Conservation (phyloP, 1,140 invertebrate species). For the Chionoecetes opilio region DNA sequence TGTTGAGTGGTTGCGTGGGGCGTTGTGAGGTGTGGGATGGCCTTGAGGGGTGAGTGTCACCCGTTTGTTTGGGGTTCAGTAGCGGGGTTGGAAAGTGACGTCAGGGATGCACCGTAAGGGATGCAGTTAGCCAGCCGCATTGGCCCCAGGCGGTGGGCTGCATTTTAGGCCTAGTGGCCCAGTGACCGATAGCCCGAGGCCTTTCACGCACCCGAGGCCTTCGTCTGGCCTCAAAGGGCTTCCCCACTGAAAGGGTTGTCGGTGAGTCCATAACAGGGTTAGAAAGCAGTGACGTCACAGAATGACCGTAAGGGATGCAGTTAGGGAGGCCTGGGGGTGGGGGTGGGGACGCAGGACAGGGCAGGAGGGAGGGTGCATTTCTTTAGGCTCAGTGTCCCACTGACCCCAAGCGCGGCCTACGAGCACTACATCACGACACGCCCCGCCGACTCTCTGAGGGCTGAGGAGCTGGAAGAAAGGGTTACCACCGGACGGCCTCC, state of each 20-base stretch:
- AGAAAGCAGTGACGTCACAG: constrained; percentile 36
- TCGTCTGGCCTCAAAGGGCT: constrained; percentile 19
- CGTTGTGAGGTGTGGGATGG: neutral
- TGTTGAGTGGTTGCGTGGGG: neutral
- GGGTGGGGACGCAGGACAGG: neutral
- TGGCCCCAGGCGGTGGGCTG: constrained; percentile 24
- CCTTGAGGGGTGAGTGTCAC: neutral
- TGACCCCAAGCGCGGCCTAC: neutral
- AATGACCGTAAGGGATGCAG: constrained; percentile 41
- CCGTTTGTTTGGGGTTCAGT: constrained; percentile 20
- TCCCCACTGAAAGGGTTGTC: constrained; percentile 27
- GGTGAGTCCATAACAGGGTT: constrained; percentile 18
- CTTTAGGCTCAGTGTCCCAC: constrained; percentile 2
- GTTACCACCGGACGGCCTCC: neutral
- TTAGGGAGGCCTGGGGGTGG: neutral
- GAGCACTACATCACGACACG: neutral
- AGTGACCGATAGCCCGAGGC: constrained; percentile 37
- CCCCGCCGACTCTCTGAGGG: neutral
- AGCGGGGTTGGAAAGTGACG: constrained; percentile 49
- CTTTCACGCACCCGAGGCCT: neutral
- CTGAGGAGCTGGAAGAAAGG: neutral
- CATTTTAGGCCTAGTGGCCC: constrained; percentile 61
- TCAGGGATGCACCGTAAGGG: constrained; percentile 56
- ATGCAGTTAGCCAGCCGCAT: constrained; percentile 63
- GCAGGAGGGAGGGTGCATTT: neutral